These are phyloP conservation scores for Formica exsecta DNA, from an alignment of 1,140 invertebrate genomes.

Conservation along the genomic window DNA sequence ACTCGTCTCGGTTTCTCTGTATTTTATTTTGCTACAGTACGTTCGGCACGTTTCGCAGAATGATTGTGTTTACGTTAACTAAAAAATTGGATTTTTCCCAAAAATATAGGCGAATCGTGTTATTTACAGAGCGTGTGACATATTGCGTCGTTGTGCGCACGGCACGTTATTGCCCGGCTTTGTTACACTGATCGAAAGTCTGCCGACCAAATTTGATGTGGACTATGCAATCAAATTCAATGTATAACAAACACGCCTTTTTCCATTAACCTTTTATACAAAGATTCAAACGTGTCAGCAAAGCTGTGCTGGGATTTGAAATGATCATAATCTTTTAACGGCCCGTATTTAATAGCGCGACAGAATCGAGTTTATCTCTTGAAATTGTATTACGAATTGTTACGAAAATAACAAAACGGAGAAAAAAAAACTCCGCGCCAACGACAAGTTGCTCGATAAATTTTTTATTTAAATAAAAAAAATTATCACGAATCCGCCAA, in stretches of 20 bases:
- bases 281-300: neutral
- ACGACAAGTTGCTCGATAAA: neutral
- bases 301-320: neutral
- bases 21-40: neutral
- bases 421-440: neutral
- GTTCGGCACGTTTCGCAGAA: constrained; percentile 26
- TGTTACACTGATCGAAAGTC: constrained; percentile 53
- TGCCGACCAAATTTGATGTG: constrained; percentile 41
- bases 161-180: constrained; percentile 39
- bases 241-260: constrained; percentile 14
- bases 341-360: neutral
- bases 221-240: constrained; percentile 39
- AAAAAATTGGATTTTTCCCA: constrained; percentile 49
- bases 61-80: constrained; percentile 44
- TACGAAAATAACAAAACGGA: neutral
- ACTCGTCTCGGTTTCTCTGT: neutral
- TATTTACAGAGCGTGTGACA: constrained; percentile 54
- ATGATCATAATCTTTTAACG: constrained; percentile 32
- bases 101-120: constrained; percentile 45
- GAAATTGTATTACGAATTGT: constrained; percentile 1
- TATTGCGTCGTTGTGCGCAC: constrained; percentile 35
- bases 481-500: neutral
- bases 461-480: neutral
- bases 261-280: constrained; percentile 14
- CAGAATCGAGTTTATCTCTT: neutral